Percentiles rank a stretch among this genome's conserved stretches.
These are phyloP conservation scores for Pammene fasciana DNA, from an alignment of 2,888 invertebrate genomes.

Conservation along the genomic window DNA sequence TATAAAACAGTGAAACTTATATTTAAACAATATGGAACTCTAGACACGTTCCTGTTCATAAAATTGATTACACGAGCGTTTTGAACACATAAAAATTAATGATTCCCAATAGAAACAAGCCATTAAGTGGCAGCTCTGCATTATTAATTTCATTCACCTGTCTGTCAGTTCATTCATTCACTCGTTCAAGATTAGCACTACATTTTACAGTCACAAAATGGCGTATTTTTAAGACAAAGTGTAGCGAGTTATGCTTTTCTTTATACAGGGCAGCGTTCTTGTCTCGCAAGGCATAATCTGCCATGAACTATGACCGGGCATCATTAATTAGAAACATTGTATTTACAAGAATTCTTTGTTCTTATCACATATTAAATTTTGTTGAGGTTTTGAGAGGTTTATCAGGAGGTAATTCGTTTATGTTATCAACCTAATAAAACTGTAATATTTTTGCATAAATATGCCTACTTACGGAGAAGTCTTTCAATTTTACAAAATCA, in stretches of 20 bases:
- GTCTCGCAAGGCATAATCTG: constrained; percentile 24
- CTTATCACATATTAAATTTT: constrained; percentile 16
- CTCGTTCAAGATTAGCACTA: constrained; percentile 40
- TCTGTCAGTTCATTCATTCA: constrained; percentile 52
- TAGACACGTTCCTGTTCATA: constrained; percentile 6
- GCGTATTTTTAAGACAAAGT: neutral
- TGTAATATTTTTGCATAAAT: neutral
- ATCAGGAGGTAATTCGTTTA: constrained; percentile 1
- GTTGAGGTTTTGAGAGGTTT: neutral
- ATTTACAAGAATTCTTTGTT: constrained; percentile 26
- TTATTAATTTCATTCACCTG: constrained; percentile 52
- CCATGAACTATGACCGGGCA: constrained; percentile 34
- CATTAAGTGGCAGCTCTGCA: constrained; percentile 49
- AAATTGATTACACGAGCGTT: constrained; percentile 22
- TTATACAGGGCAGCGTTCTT: neutral
- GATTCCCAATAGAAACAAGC: constrained; percentile 24
- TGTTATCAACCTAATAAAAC: neutral
- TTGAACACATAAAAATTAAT: constrained; percentile 21
- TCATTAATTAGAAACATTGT: constrained; percentile 36
- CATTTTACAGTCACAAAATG: constrained; percentile 10
- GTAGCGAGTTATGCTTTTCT: neutral
- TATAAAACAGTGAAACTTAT: neutral
- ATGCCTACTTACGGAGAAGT: no score
- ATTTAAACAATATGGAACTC: constrained; percentile 4
- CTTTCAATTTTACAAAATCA: no score